Percentiles rank a stretch among this genome's conserved stretches.
Evolutionary conservation across 2,113 vertebrate genomes (phyloP).

Genomic region (Calypte anna): DNA sequence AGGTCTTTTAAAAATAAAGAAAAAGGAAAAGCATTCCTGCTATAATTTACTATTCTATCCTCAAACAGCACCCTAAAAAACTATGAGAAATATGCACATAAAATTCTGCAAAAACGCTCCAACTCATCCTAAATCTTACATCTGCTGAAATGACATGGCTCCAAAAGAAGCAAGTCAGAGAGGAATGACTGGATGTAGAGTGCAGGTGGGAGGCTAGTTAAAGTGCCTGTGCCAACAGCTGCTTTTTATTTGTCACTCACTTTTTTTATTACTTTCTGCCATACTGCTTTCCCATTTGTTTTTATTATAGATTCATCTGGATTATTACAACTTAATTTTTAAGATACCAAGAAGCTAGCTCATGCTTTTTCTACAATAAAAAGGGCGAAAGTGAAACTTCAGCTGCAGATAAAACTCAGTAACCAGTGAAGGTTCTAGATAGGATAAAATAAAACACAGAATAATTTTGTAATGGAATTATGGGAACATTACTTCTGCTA

Average conservation of each 20-base stretch:
- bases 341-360: background rate
- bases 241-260: background rate
- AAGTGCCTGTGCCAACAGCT: background rate
- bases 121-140: background rate
- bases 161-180: background rate
- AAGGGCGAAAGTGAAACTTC: conserved; percentile 9
- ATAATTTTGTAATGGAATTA: conserved; percentile 11
- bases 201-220: background rate
- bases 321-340: conserved; percentile 1
- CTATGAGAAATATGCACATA: background rate
- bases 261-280: conserved; percentile 12
- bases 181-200: background rate
- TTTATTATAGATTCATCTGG: background rate
- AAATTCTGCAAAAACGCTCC: background rate
- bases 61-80: background rate
- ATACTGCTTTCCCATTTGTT: background rate
- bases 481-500: background rate
- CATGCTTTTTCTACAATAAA: background rate
- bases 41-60: background rate
- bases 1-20: background rate
- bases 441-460: conserved; percentile 18
- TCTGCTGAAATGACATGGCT: background rate
- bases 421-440: background rate
- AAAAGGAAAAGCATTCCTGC: background rate
- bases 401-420: background rate